Percentiles rank a stretch among this genome's conserved stretches.
Evolutionary conservation across 2,113 vertebrate species (phyloP).

Genomic region (Urocolius indicus): DNA sequence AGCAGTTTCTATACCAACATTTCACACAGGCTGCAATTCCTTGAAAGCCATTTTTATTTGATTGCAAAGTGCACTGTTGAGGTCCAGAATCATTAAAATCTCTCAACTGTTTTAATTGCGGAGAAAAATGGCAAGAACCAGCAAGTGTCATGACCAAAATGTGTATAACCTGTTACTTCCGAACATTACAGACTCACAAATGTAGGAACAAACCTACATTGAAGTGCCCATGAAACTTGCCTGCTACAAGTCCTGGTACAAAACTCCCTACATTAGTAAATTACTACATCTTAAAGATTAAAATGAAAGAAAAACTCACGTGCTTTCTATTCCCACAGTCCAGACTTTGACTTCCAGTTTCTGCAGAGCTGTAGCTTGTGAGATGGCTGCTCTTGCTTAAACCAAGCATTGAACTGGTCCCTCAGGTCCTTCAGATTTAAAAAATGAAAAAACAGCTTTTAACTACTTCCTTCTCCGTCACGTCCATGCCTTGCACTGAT

Average conservation of each 20-base stretch:
- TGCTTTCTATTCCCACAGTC: not conserved
- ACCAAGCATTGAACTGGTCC: not conserved
- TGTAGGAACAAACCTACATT: not conserved
- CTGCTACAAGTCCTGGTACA: not conserved
- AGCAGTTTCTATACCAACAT: not conserved
- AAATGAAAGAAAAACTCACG: accelerated
- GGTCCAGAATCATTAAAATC: not conserved
- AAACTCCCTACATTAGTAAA: not conserved
- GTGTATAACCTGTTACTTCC: not conserved
- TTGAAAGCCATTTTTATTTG: not conserved
- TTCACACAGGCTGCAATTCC: not conserved
- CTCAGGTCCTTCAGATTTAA: not conserved
- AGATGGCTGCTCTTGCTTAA: not conserved
- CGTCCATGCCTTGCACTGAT: not conserved
- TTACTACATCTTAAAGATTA: not conserved
- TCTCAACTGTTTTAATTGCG: not conserved
- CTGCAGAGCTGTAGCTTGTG: not conserved
- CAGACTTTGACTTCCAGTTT: not conserved
- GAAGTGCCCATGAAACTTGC: not conserved
- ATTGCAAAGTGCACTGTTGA: not conserved
- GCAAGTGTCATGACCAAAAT: not conserved
- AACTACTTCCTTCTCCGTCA: not conserved
- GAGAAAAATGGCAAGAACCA: not conserved
- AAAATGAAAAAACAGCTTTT: not conserved
- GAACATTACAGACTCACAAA: not conserved